These are phyloP conservation scores for Agrochola lota DNA, from an alignment of 2,888 invertebrate genomes.

Conservation along the genomic window DNA sequence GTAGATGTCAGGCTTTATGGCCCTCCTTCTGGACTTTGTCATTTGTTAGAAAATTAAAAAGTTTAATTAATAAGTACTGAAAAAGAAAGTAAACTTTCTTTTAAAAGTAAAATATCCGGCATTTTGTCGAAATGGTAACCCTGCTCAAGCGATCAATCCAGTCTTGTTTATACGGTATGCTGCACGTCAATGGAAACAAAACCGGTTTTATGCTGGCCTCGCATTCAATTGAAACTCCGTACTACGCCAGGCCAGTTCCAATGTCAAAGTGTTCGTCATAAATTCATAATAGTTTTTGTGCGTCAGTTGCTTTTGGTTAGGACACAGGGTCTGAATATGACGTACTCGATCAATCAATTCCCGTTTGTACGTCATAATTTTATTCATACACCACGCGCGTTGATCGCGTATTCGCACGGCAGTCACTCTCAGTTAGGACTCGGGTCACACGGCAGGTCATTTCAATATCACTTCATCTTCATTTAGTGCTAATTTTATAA, in stretches of 20 bases:
- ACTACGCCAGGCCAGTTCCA: neutral
- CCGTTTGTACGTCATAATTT: neutral
- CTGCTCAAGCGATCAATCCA: neutral
- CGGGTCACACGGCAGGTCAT: constrained; percentile 14
- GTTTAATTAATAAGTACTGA: too few species aligned
- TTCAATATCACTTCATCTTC: constrained; percentile 36
- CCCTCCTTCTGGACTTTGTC: too few species aligned
- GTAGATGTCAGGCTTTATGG: too few species aligned
- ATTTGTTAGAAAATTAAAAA: neutral
- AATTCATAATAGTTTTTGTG: neutral
- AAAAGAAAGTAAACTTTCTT: neutral
- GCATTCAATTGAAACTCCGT: neutral
- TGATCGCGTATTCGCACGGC: neutral
- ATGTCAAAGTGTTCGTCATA: neutral
- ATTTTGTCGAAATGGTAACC: neutral
- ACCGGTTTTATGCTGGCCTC: neutral
- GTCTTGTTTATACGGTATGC: neutral
- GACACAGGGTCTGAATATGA: neutral
- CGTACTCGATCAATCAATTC: neutral
- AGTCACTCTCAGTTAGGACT: neutral
- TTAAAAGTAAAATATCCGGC: neutral
- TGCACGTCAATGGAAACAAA: neutral
- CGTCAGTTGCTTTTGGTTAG: neutral
- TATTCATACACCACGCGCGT: neutral
- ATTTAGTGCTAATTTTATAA: constrained; percentile 28